Evolutionary conservation across 1,140 invertebrate species (phyloP), one percentile per base, ranked within the genome.

Genomic region (Adoxophyes honmai): DNA sequence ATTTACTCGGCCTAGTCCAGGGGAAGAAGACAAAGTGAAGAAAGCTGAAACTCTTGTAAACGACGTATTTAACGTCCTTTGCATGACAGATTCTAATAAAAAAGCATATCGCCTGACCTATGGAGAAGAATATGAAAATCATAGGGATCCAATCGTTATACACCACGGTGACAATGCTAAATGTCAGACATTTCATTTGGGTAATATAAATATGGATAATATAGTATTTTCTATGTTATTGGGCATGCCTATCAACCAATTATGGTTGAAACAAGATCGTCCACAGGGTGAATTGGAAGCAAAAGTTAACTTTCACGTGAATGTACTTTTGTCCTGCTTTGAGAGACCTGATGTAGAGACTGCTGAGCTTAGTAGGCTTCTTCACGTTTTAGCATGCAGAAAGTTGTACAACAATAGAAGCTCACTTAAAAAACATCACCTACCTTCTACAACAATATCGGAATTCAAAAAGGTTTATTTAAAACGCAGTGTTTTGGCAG

Each of bases 331-430:
- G 37, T 79, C 80, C 13, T 84, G 78, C 58, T 86, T 85, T 59
- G 71, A 88, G 5, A 75, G 78, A 70, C 60, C 68, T 34, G 78
- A 86, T 28, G 60, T 88, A 60, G 78, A 86, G 70, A 80, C 73
- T 36, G 57, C 73, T 4, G 81, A 85, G 61, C 53, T 88, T 52
- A 70, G 60, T 35, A 73, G 83, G 64, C 38, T 86, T 13, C 59
- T 86, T 21, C 72, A 86, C 68, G 78, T 88, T 52, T 67, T 88
- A 21, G 73, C 81, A 52, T 88, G 74, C 57, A 68, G 75, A 34
- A 86, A 85, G 58, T 59, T 88, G 34, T 86, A 76, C 48, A 81
- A 85, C 52, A 81, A 88, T 58, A 75, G 85, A 62, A 86, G 81
- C 64, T 82, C 83, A 16, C 60, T 84, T 34, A 81, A 78, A 65